Conservation (phyloP, 2,797 vertebrate genomes). For the Hemibagrus guttatus region DNA sequence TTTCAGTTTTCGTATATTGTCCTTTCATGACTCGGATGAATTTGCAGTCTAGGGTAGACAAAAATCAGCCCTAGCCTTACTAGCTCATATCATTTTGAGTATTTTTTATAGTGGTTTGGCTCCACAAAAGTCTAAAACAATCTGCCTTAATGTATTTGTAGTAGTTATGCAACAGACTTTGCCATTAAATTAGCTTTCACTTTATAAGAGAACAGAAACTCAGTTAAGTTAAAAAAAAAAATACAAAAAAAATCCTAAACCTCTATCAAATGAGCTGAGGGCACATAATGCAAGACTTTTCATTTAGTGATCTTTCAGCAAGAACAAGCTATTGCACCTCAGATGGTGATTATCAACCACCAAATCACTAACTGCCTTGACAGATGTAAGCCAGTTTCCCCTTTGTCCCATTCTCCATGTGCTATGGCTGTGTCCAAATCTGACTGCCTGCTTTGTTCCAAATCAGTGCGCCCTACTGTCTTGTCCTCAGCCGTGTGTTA, state of each 20-base stretch:
- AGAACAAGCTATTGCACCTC: slow-evolving; percentile 18
- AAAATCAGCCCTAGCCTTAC: background rate
- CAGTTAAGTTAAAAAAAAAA: background rate
- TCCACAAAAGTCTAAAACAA: background rate
- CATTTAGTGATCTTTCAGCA: slow-evolving; percentile 16
- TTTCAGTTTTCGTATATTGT: background rate
- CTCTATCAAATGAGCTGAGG: background rate
- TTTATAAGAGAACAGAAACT: background rate
- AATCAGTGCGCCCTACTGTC: slow-evolving; percentile 47
- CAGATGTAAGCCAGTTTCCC: slow-evolving; percentile 25
- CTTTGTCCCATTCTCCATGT: slow-evolving; percentile 18
- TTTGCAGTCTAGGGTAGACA: background rate
- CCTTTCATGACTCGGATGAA: background rate
- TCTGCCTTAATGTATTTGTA: background rate
- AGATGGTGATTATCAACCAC: slow-evolving; percentile 40
- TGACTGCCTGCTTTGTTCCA: slow-evolving; percentile 43
- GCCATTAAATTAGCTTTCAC: background rate
- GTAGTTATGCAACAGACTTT: background rate
- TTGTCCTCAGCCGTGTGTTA: slow-evolving; percentile 39
- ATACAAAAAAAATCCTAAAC: background rate
- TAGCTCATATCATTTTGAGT: background rate
- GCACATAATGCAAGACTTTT: background rate
- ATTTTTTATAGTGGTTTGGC: background rate
- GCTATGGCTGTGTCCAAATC: slow-evolving; percentile 27
- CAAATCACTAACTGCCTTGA: slow-evolving; percentile 28